These are phyloP conservation scores for Dermatemys mawii DNA, from an alignment of 2,113 vertebrate species.

Conservation along the genomic window DNA sequence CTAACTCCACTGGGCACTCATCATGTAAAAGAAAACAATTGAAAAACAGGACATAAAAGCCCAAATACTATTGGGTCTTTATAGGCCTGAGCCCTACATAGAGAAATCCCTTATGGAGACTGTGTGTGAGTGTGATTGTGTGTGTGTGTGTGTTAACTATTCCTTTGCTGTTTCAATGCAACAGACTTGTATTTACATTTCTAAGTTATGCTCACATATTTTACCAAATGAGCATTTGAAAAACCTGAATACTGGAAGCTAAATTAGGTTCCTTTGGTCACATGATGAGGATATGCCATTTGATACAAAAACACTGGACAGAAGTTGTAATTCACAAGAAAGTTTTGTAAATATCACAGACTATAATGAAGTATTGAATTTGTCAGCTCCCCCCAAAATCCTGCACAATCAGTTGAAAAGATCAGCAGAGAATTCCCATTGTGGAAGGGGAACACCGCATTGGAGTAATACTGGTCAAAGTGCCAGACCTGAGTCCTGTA, in stretches of 20 bases:
- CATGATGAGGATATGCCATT: background rate
- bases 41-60: background rate
- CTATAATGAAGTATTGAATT: background rate
- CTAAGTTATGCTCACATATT: rapidly evolving
- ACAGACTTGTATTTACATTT: background rate
- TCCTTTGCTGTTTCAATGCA: background rate
- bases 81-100: background rate
- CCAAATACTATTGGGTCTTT: background rate
- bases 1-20: background rate
- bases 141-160: background rate
- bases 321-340: background rate
- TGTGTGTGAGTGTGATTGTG: background rate
- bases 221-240: background rate
- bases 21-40: background rate
- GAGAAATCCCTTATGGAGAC: background rate
- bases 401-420: background rate
- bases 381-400: background rate
- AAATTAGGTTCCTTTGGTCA: background rate
- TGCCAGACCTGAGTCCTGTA: background rate
- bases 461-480: background rate
- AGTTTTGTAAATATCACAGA: background rate
- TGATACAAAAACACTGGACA: background rate
- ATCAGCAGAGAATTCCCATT: background rate
- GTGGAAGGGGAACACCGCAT: background rate
- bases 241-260: background rate